These are phyloP conservation scores for Margaritifera margaritifera DNA, from an alignment of 2,888 invertebrate species.

Conservation along the genomic window DNA sequence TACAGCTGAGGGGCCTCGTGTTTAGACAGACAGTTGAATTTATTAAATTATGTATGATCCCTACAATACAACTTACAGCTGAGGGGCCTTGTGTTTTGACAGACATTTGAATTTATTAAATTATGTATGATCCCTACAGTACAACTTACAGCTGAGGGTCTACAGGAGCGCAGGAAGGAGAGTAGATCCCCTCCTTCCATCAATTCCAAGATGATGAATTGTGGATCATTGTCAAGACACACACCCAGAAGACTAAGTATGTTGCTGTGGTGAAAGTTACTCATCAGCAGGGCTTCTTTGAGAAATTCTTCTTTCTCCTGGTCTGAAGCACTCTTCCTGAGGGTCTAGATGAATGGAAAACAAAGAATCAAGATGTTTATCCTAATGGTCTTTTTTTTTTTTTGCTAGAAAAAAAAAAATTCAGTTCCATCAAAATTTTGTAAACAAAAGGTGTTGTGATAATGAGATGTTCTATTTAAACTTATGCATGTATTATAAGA, in stretches of 20 bases:
- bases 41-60: no score
- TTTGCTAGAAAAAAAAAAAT: no score
- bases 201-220: conserved; percentile 94
- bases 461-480: no score
- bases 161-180: conserved; percentile 88
- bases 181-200: conserved; percentile 98
- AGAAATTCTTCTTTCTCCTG: conserved; percentile 94
- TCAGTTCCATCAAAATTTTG: no score
- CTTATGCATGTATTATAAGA: no score
- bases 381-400: no score
- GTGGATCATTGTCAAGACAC: conserved; percentile 93
- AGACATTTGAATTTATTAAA: no score
- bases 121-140: background rate
- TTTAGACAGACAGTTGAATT: no score
- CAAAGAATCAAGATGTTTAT: background rate
- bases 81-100: conserved; percentile 75
- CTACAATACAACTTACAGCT: conserved; percentile 75
- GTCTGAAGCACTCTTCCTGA: conserved; percentile 91
- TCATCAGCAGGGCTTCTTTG: conserved; percentile 97
- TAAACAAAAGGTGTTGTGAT: no score
- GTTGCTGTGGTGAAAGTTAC: conserved; percentile 95
- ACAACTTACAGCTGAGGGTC: conserved; percentile 80
- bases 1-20: conserved; percentile 82
- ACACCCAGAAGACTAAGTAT: conserved; percentile 94
- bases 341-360: conserved; percentile 78